phyloP scores from a whole-genome alignment of 1,140 invertebrate species.

The Neomicropteryx cornuta region DNA sequence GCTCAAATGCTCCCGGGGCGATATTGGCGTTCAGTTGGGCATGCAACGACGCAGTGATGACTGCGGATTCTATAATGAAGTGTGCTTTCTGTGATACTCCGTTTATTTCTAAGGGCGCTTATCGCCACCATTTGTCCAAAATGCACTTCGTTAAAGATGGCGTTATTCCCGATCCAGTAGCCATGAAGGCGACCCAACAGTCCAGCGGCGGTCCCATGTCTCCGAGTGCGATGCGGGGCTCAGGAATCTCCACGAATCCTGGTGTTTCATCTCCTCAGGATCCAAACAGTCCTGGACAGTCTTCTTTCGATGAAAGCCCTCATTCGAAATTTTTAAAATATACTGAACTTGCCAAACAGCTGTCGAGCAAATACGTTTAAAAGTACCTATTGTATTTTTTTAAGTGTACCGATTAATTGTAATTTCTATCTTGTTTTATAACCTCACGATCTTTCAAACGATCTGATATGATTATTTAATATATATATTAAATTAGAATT shows the following conservation, averaged over 20 bases:
- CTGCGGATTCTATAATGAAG: constrained; percentile 81
- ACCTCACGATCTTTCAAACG: too few relatives aligned
- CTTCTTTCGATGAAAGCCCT: constrained; percentile 78
- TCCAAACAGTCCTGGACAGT: constrained; percentile 36
- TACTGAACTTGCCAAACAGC: constrained; percentile 90
- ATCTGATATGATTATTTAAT: constrained; percentile 3
- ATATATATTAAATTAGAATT: constrained; percentile 3
- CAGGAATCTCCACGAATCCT: constrained; percentile 30
- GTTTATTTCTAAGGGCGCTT: constrained; percentile 93
- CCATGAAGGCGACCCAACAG: constrained; percentile 38
- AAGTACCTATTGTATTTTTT: too few relatives aligned
- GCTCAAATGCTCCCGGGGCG: constrained; percentile 54
- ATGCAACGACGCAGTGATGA: constrained; percentile 81
- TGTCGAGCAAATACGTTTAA: constrained; percentile 91
- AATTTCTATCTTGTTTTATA: too few relatives aligned
- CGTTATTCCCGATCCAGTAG: constrained; percentile 60
- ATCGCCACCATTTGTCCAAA: constrained; percentile 91
- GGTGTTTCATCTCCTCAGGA: constrained; percentile 41
- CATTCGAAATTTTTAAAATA: constrained; percentile 96
- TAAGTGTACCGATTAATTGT: too few relatives aligned
- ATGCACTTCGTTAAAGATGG: constrained; percentile 95
- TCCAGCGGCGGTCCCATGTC: constrained; percentile 24
- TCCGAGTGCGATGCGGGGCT: constrained; percentile 29
- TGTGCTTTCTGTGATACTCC: constrained; percentile 94
- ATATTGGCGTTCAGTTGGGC: constrained; percentile 89